Evolutionary conservation across 2,888 invertebrate species (phyloP), one percentile per base, ranked within the genome.

Genomic region (Diogma glabrata): DNA sequence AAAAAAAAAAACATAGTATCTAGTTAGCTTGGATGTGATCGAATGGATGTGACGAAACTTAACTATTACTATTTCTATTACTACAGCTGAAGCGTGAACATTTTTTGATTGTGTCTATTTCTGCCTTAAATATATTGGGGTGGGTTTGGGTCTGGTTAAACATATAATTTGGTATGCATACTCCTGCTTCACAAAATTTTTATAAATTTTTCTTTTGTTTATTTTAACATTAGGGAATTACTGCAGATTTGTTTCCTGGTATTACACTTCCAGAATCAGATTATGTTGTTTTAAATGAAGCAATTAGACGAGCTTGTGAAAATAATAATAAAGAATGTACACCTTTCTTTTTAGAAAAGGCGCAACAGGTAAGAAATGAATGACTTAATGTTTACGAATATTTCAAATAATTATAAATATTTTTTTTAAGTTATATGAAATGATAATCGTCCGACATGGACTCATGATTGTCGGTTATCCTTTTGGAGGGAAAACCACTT

Each of bases 391-490:
- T 36, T 54, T 49, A 22, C 12, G 5, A 24, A 6, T 51, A 23
- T 17, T 14, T 52, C 12, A 9, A 40, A 20, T 5, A 8, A 9
- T 22, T 23, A 71, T 36, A n/a, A n/a, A n/a, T n/a, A n/a, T n/a
- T n/a, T n/a, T n/a, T n/a, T n/a, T n/a, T n/a, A n/a, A n/a, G n/a
- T 63, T 72, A 4, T 94, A 87, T 65, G 94, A 95, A 70, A 94
- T 94, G 92, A 92, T 95, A 72, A 79, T 91, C 23, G 93, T 94
- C 2, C 75, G 94, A 19, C 94, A 94, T 67, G 94, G 94, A 0
- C 80, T 95, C 59, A 94, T 95, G 93, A 76, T 95, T 62, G 92
- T 94, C 1, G 95, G 95, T 1, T 69, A 80, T 33, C 92, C 95
- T 0, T 91, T 92, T 68, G 86, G 91, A n/a, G 92, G 93, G 6